Conservation (phyloP, 1,140 invertebrate genomes). For the Globodera rostochiensis region DNA sequence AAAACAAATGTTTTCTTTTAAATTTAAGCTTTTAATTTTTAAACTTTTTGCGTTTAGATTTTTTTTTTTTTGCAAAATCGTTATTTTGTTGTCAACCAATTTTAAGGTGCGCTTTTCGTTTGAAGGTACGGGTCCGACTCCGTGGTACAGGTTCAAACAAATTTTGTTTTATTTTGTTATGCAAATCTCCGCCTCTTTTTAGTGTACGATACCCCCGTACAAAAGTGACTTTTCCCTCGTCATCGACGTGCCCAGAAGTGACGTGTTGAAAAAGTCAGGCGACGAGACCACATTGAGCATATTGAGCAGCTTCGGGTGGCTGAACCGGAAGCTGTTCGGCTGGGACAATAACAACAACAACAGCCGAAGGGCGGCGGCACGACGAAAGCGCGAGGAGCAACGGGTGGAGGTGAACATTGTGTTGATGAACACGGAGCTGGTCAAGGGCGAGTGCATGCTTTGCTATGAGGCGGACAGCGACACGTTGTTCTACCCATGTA, state of each 20-base stretch:
- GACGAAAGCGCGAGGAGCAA: neutral
- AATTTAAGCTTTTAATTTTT: too few relatives aligned
- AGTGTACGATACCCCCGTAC: neutral
- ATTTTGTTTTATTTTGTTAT: neutral
- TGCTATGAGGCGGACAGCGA: neutral
- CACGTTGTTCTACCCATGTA: constrained; percentile 19
- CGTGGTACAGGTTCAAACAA: constrained; percentile 5
- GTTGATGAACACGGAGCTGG: neutral
- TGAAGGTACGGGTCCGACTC: neutral
- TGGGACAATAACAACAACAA: neutral
- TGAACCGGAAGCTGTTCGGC: neutral
- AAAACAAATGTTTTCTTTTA: too few relatives aligned
- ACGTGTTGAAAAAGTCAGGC: neutral
- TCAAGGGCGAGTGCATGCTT: constrained; percentile 11
- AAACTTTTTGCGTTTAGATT: too few relatives aligned
- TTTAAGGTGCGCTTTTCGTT: constrained; percentile 25
- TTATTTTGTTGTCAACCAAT: neutral
- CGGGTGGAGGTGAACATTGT: neutral
- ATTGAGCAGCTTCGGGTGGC: neutral
- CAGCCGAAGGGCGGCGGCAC: neutral
- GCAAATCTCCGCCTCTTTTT: neutral
- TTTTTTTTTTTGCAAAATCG: neutral
- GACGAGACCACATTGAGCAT: neutral
- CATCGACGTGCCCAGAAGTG: constrained; percentile 11
- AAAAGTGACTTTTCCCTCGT: constrained; percentile 20